Evolutionary conservation across 2,888 invertebrate genomes (phyloP).

Genomic region (Phortica magna): DNA sequence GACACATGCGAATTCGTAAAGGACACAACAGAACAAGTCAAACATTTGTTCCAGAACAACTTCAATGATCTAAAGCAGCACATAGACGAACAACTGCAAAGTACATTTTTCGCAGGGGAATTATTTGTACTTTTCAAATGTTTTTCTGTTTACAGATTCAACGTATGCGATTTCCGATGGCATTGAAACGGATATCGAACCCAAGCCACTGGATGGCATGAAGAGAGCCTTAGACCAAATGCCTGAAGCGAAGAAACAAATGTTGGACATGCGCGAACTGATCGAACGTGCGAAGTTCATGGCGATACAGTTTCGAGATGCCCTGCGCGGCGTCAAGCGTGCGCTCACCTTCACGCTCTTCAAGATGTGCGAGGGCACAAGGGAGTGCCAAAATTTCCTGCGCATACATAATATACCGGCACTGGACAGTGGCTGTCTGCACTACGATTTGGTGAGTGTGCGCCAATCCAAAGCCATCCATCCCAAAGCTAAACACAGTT

Average conservation of each 20-base stretch:
- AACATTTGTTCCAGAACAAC: constrained; percentile 84
- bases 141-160: neutral
- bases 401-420: constrained; percentile 84
- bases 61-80: constrained; percentile 84
- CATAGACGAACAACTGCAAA: constrained; percentile 83
- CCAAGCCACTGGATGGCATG: too few species aligned
- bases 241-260: constrained; percentile 82
- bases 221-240: constrained; percentile 75
- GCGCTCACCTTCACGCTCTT: constrained; percentile 82
- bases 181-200: too few species aligned
- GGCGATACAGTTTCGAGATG: constrained; percentile 85
- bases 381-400: constrained; percentile 81
- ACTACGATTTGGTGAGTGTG: constrained; percentile 85
- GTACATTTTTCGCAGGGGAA: constrained; percentile 77
- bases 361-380: constrained; percentile 78
- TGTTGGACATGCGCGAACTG: constrained; percentile 82
- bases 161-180: neutral
- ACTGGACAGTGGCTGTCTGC: constrained; percentile 85
- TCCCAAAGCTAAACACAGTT: too few species aligned
- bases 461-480: too few species aligned
- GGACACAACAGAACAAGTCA: constrained; percentile 84
- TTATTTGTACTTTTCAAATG: neutral
- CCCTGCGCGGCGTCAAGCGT: constrained; percentile 83
- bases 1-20: constrained; percentile 85
- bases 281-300: constrained; percentile 83